Conservation (phyloP, 2,888 invertebrate species). For the Sisyra terminalis region DNA sequence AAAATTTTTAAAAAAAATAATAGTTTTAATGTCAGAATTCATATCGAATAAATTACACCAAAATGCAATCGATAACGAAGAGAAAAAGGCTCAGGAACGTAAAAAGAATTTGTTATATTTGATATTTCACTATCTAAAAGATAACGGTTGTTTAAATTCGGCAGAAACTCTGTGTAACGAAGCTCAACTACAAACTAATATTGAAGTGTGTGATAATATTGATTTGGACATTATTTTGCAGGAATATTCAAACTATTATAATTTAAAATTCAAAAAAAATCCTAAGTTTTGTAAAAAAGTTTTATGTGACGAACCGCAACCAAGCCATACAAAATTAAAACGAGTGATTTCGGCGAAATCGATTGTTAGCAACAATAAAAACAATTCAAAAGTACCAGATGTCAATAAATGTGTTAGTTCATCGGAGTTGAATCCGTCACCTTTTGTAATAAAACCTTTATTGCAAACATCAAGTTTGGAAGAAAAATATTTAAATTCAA, state of each 20-base stretch:
- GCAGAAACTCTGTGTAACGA: slow-evolving; percentile 52
- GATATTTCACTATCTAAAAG: slow-evolving; percentile 47
- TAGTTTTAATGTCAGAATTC: slow-evolving; percentile 23
- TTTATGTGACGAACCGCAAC: slow-evolving; percentile 8
- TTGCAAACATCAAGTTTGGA: slow-evolving; percentile 7
- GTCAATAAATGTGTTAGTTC: not conserved
- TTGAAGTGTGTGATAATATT: slow-evolving; percentile 77
- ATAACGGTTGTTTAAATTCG: slow-evolving; percentile 44
- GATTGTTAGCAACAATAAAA: slow-evolving; percentile 9
- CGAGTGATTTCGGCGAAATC: slow-evolving; percentile 12
- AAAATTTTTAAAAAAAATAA: too few relatives aligned
- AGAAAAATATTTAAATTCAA: slow-evolving; percentile 6
- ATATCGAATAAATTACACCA: slow-evolving; percentile 6
- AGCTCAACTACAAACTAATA: slow-evolving; percentile 50
- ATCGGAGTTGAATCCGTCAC: slow-evolving; percentile 6
- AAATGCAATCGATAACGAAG: slow-evolving; percentile 18
- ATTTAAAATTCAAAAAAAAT: slow-evolving; percentile 69
- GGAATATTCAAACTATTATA: slow-evolving; percentile 79
- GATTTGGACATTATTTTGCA: slow-evolving; percentile 75
- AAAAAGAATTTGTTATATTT: slow-evolving; percentile 41
- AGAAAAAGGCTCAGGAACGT: slow-evolving; percentile 17
- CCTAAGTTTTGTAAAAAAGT: slow-evolving; percentile 59
- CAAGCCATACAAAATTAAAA: slow-evolving; percentile 10
- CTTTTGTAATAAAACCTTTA: slow-evolving; percentile 17
- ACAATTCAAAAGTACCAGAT: slow-evolving; percentile 9